These are phyloP conservation scores for Spodoptera litura DNA, from an alignment of 1,140 invertebrate species.

Conservation along the genomic window DNA sequence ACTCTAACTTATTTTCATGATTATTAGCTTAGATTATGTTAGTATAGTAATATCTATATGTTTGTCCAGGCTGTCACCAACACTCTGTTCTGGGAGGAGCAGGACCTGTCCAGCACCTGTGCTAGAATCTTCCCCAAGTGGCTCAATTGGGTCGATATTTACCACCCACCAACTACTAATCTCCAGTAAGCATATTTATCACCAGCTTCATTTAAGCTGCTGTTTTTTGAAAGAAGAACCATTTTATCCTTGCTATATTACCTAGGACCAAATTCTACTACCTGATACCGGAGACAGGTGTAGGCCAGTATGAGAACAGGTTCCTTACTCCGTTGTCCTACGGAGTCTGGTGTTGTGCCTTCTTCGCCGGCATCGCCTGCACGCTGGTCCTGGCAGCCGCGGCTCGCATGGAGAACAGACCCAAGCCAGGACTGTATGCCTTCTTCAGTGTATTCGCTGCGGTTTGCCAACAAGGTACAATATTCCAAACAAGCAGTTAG, in stretches of 20 bases:
- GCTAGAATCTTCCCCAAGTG: conserved; percentile 71
- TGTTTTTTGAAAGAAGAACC: too few species aligned
- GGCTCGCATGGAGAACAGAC: conserved; percentile 61
- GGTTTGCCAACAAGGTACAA: conserved; percentile 73
- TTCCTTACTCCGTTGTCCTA: conserved; percentile 73
- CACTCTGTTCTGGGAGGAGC: conserved; percentile 71
- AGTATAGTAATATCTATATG: background rate
- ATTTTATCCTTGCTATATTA: background rate
- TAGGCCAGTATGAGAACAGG: conserved; percentile 77
- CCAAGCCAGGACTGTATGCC: conserved; percentile 61
- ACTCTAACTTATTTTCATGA: too few species aligned
- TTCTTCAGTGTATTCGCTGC: conserved; percentile 72
- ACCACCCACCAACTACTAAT: conserved; percentile 66
- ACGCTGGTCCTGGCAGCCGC: conserved; percentile 59
- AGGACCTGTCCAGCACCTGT: conserved; percentile 76
- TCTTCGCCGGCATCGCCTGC: conserved; percentile 56
- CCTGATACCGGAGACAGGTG: conserved; percentile 70
- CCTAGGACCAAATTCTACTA: conserved; percentile 78
- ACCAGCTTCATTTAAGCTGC: background rate
- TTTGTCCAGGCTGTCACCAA: conserved; percentile 73
- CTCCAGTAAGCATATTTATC: conserved; percentile 63
- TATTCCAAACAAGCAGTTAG: too few species aligned
- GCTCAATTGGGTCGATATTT: conserved; percentile 78
- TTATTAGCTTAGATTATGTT: background rate
- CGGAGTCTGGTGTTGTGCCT: conserved; percentile 69